Percentiles rank a stretch among this genome's conserved stretches.
Evolutionary conservation across 2,113 vertebrate genomes (phyloP).

Genomic region (Ranitomeya imitator): DNA sequence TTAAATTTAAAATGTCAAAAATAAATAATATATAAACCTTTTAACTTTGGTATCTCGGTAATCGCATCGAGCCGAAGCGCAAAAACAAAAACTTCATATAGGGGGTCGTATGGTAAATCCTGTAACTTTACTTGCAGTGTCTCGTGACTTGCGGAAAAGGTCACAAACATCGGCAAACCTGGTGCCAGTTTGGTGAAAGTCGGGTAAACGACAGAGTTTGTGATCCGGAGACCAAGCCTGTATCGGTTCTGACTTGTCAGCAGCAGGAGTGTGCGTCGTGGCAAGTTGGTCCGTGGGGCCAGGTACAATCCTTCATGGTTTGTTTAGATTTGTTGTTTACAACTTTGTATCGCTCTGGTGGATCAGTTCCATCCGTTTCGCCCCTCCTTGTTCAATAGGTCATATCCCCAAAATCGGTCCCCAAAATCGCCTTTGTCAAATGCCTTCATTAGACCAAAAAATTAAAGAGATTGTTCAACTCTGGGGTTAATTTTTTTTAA

Average conservation of each 20-base stretch:
- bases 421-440: too few relatives aligned
- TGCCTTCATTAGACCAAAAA: too few relatives aligned
- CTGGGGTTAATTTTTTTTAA: too few relatives aligned
- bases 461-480: too few relatives aligned
- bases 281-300: constrained; percentile 96
- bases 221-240: constrained; percentile 80
- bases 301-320: constrained; percentile 73
- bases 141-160: constrained; percentile 96
- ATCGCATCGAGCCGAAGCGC: too few relatives aligned
- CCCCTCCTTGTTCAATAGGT: too few relatives aligned
- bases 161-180: constrained; percentile 90
- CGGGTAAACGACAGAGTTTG: constrained; percentile 85
- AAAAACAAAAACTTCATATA: background rate
- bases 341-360: too few relatives aligned
- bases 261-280: constrained; percentile 96
- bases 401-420: too few relatives aligned
- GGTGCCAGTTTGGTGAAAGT: constrained; percentile 96
- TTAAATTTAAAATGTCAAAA: too few relatives aligned
- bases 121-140: constrained; percentile 75
- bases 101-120: background rate
- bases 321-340: background rate
- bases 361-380: too few relatives aligned
- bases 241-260: constrained; percentile 86
- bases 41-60: too few relatives aligned
- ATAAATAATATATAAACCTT: too few relatives aligned